A percentile compares a stretch with the other conserved stretches of the same genome.
phyloP scores from a whole-genome alignment of 2,888 invertebrate species.

The Euzetes globulus region DNA sequence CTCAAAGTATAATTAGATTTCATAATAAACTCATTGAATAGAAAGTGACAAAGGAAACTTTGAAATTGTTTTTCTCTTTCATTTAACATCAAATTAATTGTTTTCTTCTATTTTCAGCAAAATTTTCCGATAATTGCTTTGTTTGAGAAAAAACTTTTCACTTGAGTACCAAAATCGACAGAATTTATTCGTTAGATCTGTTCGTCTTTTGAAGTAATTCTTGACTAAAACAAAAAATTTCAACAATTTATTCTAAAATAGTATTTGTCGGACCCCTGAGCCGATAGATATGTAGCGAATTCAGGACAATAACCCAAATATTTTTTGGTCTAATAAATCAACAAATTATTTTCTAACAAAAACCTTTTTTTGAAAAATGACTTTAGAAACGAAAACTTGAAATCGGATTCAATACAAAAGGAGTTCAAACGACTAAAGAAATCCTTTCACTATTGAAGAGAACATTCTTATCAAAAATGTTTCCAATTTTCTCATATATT shows the following conservation, averaged over 20 bases:
- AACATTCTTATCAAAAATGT: background rate
- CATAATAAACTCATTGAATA: background rate
- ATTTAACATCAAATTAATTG: background rate
- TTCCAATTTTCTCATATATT: background rate
- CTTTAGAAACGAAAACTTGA: background rate
- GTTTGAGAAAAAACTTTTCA: background rate
- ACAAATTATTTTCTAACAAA: background rate
- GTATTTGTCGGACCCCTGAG: background rate
- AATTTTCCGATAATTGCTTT: too few species aligned
- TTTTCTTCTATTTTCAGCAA: background rate
- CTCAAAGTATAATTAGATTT: background rate
- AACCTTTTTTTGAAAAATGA: background rate
- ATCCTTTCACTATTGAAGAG: background rate
- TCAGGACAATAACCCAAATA: conserved; percentile 24
- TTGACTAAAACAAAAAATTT: background rate
- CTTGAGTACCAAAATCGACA: background rate
- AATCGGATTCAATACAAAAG: background rate
- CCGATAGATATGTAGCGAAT: conserved; percentile 3
- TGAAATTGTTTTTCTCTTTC: background rate
- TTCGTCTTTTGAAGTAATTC: background rate
- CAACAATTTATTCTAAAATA: background rate
- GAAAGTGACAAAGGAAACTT: background rate
- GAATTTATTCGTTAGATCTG: background rate
- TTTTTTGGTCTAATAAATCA: conserved; percentile 12
- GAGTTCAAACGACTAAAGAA: background rate